Evolutionary conservation across 2,888 invertebrate species (phyloP), one percentile per base, ranked within the genome.

Genomic region (Galerucella nymphaeae): DNA sequence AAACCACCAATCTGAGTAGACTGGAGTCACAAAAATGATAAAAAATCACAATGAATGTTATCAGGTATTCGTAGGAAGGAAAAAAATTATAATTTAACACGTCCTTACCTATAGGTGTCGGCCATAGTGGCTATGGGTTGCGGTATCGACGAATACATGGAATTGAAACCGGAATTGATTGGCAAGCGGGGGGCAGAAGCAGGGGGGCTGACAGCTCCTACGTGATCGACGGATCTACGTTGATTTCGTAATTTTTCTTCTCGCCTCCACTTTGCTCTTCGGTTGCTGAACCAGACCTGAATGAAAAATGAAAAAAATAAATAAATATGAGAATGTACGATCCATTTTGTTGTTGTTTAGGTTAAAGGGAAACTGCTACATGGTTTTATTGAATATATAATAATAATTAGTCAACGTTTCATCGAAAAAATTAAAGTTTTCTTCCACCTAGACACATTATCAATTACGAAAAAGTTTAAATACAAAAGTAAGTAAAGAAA

Each of bases 281-380:
- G 93, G 88, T 99, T 99, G 77, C 98, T 98, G 88, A 99, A 99
- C 99, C 99, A 99, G 65, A 99, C 99, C 98, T 99, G 90, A 41
- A 75, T 75, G 80, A 87, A 80, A 70, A 78, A 75, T 75, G 45
- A 63, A 70, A 66, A 50, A 62, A 58, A 70, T 57, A 48, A 71
- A 71, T 66, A 71, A 70, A 65, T 62, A 82, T 61, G 38, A 66
- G 61, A 42, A 18, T 20, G 13, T 45, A 14, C 42, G 45, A 70
- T 64, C 70, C 53, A 70, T 70, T 70, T 69, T 45, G 14, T 38
- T 5, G 2, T 38, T 38, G 30, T 38, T 38, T 41, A 4, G 59
- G 30, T 59, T 4, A 30, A 38, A 59, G 10, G 59, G 55, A 59
- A 30, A 16, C 14, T 58, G 58, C 13, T 45, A 45, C 13, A 13